Evolutionary conservation across 2,113 vertebrate species (phyloP).

Genomic region (Cavia porcellus): DNA sequence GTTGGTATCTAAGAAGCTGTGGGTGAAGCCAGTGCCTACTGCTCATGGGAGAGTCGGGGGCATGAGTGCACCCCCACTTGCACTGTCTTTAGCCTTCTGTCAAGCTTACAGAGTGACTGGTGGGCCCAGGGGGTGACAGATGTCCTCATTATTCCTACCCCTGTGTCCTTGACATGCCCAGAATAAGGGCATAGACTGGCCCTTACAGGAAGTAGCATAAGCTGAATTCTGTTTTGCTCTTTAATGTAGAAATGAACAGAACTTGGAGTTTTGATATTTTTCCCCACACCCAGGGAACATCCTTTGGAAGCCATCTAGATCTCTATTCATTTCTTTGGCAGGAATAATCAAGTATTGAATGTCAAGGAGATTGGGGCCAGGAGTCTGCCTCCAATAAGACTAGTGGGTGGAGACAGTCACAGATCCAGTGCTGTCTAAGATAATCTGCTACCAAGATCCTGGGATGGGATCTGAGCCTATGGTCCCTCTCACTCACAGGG

Average conservation of each 20-base stretch:
- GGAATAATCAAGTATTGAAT: not conserved
- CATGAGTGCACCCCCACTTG: fast-evolving
- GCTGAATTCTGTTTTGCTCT: not conserved
- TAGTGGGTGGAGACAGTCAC: not conserved
- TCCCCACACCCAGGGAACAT: not conserved
- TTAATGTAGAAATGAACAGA: not conserved
- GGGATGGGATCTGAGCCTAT: not conserved
- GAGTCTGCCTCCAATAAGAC: not conserved
- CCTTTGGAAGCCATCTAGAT: slow-evolving; percentile 22
- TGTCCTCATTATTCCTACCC: not conserved
- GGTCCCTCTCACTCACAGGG: not conserved
- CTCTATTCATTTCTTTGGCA: slow-evolving; percentile 6
- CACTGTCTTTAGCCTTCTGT: not conserved
- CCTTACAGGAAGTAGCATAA: not conserved
- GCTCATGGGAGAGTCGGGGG: not conserved
- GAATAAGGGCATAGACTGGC: no score
- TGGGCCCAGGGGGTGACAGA: not conserved
- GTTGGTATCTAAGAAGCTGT: not conserved
- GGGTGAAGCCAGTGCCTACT: not conserved
- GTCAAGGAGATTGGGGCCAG: not conserved
- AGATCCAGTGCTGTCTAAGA: not conserved
- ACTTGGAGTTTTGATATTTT: not conserved
- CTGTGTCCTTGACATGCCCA: not conserved
- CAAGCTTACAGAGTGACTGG: fast-evolving
- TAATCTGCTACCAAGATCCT: not conserved